These are phyloP conservation scores for Phortica magna DNA, from an alignment of 2,888 invertebrate genomes.

Conservation along the genomic window DNA sequence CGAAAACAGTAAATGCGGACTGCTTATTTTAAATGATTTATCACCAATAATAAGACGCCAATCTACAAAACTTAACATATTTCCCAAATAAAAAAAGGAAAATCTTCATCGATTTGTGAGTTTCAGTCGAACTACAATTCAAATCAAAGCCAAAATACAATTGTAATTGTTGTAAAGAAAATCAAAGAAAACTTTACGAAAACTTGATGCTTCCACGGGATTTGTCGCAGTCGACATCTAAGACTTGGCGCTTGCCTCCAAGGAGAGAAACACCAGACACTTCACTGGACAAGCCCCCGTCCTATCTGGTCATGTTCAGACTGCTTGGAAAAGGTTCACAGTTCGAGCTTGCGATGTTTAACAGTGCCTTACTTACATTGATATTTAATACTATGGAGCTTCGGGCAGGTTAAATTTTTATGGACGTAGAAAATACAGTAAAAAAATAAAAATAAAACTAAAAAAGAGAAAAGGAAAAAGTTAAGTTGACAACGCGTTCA, in stretches of 20 bases:
- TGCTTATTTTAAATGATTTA: too few relatives aligned
- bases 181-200: constrained; percentile 9
- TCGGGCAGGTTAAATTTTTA: neutral
- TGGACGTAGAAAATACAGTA: neutral
- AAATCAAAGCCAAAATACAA: constrained; percentile 6
- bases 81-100: neutral
- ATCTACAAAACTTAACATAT: too few relatives aligned
- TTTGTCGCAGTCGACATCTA: neutral
- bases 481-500: constrained; percentile 24
- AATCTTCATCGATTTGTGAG: neutral
- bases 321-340: too few relatives aligned
- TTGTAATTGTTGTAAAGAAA: constrained; percentile 17
- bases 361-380: neutral
- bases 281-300: too few relatives aligned
- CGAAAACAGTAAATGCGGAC: neutral
- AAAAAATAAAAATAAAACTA: neutral
- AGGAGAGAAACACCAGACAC: neutral
- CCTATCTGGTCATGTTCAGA: too few relatives aligned
- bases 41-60: neutral
- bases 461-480: neutral
- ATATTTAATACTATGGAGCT: neutral
- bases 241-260: neutral
- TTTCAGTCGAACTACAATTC: neutral
- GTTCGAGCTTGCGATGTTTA: too few relatives aligned
- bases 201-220: constrained; percentile 2